These are phyloP conservation scores for Eulemur coronatus DNA, from an alignment of 2,797 vertebrate genomes.

Conservation along the genomic window DNA sequence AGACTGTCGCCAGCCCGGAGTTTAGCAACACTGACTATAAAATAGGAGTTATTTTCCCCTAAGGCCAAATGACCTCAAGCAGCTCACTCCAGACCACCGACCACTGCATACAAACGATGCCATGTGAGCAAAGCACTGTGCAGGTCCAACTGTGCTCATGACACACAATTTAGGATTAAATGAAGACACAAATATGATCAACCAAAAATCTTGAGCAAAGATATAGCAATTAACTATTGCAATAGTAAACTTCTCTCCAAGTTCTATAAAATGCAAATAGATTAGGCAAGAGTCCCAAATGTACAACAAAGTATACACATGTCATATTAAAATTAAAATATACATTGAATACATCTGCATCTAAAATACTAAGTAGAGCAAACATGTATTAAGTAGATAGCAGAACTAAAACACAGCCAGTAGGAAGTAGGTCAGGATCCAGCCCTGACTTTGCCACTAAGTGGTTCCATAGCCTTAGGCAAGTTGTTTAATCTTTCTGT, in stretches of 20 bases:
- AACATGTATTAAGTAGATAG: background rate
- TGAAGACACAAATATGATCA: background rate
- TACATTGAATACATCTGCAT: background rate
- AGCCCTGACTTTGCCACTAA: background rate
- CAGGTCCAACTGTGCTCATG: background rate
- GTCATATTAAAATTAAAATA: background rate
- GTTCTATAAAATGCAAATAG: background rate
- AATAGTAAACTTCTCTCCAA: background rate
- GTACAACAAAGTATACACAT: background rate
- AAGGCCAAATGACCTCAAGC: background rate
- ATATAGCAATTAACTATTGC: background rate
- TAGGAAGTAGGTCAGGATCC: background rate
- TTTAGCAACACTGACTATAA: background rate
- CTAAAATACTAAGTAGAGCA: background rate
- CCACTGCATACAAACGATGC: accelerated
- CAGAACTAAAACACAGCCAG: background rate
- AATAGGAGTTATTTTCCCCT: background rate
- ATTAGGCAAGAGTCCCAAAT: background rate
- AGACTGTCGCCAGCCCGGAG: background rate
- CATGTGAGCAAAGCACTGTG: too few relatives aligned
- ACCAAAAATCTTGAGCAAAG: background rate
- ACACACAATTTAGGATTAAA: background rate
- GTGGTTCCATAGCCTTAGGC: background rate
- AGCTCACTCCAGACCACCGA: background rate
- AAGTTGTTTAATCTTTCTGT: background rate